phyloP scores from a whole-genome alignment of 2,113 vertebrate genomes.

The Lamprologus speciosus region DNA sequence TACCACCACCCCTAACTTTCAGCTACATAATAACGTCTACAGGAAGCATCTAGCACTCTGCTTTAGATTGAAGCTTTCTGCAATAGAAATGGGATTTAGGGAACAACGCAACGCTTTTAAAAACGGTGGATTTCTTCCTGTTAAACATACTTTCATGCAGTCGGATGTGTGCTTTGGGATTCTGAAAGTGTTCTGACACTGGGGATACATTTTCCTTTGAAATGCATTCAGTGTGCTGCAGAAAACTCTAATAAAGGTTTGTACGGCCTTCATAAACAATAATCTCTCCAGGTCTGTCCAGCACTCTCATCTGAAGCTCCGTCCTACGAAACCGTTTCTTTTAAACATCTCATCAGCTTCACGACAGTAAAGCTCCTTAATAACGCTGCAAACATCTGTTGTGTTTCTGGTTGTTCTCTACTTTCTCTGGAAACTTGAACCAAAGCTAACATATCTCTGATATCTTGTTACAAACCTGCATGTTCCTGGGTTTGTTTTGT shows the following conservation, averaged over 20 bases:
- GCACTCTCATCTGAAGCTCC: neutral
- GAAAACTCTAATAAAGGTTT: neutral
- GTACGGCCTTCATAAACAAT: neutral
- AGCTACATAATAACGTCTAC: neutral
- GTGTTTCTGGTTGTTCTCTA: neutral
- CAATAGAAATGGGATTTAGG: neutral
- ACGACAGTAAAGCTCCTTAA: neutral
- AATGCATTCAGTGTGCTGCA: neutral
- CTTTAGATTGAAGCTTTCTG: neutral
- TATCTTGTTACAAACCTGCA: neutral
- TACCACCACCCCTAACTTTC: neutral
- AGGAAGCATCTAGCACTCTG: neutral
- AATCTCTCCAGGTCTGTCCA: neutral
- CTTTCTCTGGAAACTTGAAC: neutral
- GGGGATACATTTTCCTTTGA: neutral
- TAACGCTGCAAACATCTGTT: neutral
- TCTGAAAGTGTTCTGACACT: neutral
- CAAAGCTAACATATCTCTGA: neutral
- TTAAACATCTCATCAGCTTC: neutral
- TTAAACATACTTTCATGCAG: neutral
- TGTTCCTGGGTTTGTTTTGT: no score
- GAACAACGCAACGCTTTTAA: neutral
- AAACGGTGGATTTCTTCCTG: neutral
- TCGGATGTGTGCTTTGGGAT: neutral
- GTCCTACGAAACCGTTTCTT: accelerated